Base-by-base conservation (phyloP, 1,140 invertebrate species). In the Pseudomyrmex sp. region DNA sequence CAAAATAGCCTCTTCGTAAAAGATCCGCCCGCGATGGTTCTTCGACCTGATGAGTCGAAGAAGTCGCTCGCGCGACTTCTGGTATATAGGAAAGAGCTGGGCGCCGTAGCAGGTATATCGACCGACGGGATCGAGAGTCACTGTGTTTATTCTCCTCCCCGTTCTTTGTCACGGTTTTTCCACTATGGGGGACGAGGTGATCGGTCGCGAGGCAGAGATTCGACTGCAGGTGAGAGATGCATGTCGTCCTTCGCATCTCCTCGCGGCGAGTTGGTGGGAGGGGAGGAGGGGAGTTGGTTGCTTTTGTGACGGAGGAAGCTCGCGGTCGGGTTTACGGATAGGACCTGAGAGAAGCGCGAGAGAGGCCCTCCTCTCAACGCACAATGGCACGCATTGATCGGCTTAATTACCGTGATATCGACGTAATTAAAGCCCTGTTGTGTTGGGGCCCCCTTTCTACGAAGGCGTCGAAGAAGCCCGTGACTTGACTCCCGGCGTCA, bases 331-430 rank as follows among this genome's bases (percentile, higher is more conserved):
- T 89, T 91, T 92, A 90, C 89, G 89, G 91, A 89, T 85, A 85
- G 89, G 82, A 83, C 63, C 85, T 65, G 56, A 58, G 84, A 83
- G 87, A 80, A 83, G 76, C 76, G 85, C 77, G 79, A 83, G 26
- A 26, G 26, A 26, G 85, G 85, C 84, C 85, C 87, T 86, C 79
- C 61, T 80, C 82, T 75, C 79, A 66, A 35, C 74, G 79, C 83
- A 94, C 90, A 93, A 94, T 94, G 87, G 88, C 68, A 85, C 82
- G 88, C 90, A 93, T 94, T 93, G 92, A 93, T 91, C 92, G 90
- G 84, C 90, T 92, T 93, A 93, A 93, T 94, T 91, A 93, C 91
- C 93, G 91, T 93, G 93, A 94, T 94, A 94, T 93, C 92, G 90
- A 90, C 89, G 91, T 93, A 94, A 94, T 94, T 94, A 94, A 93